A percentile compares a stretch with the other conserved stretches of the same genome.
These are phyloP conservation scores for Eurystomus glaucurus DNA, from an alignment of 2,797 vertebrate species.

Conservation along the genomic window DNA sequence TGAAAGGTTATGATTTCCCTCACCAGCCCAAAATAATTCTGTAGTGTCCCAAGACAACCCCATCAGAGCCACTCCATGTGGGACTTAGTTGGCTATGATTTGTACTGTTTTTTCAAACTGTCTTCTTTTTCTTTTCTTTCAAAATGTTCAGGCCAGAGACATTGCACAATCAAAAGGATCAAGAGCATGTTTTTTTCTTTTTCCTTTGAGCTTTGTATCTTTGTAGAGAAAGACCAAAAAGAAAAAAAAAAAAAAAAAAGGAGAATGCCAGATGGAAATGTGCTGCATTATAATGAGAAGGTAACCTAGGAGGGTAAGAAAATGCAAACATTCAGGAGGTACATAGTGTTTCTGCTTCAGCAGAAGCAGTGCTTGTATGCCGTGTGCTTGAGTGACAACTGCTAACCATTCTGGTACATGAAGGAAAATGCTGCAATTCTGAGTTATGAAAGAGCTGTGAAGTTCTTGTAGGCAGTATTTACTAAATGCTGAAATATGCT, in stretches of 20 bases:
- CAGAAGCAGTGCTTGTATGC: accelerated
- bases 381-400: background rate
- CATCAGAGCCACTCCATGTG: background rate
- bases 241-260: accelerated
- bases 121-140: background rate
- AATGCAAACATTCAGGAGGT: background rate
- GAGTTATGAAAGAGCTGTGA: background rate
- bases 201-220: background rate
- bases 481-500: background rate
- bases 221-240: background rate
- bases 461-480: background rate
- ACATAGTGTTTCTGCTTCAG: background rate
- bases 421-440: background rate
- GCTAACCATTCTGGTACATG: accelerated
- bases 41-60: background rate
- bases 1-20: background rate
- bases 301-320: accelerated
- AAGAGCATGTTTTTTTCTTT: background rate
- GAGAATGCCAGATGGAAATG: background rate
- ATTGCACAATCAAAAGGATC: background rate
- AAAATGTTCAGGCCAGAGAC: background rate
- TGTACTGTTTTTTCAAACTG: background rate
- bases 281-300: accelerated
- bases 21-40: background rate
- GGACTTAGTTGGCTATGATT: background rate